Conservation (phyloP, 1,140 invertebrate genomes). For the Plodia interpunctella region DNA sequence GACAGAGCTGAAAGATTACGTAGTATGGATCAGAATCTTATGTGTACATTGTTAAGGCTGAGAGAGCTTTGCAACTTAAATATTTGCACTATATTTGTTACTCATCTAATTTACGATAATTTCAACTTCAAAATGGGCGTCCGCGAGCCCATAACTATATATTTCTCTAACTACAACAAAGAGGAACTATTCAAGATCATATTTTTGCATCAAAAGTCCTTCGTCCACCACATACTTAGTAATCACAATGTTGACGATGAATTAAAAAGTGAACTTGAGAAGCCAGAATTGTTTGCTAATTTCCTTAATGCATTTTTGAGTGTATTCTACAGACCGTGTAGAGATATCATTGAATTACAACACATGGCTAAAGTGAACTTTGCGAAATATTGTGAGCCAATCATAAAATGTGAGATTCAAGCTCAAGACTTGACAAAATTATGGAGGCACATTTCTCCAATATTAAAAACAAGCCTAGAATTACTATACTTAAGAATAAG, state of each 20-base stretch:
- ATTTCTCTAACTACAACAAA: constrained; percentile 90
- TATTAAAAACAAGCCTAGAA: constrained; percentile 85
- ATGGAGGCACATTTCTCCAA: constrained; percentile 87
- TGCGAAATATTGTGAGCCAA: constrained; percentile 85
- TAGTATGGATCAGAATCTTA: constrained; percentile 83
- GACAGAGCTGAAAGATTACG: constrained; percentile 89
- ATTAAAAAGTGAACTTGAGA: constrained; percentile 54
- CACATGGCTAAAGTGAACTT: constrained; percentile 85
- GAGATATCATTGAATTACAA: constrained; percentile 88
- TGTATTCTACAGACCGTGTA: constrained; percentile 87
- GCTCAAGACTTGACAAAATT: constrained; percentile 82
- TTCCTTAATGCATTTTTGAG: constrained; percentile 89
- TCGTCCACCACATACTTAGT: constrained; percentile 44
- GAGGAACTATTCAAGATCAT: constrained; percentile 88
- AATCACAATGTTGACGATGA: constrained; percentile 37
- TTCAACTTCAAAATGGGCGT: constrained; percentile 83
- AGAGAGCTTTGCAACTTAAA: constrained; percentile 85
- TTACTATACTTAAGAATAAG: constrained; percentile 86
- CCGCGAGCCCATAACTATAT: constrained; percentile 84
- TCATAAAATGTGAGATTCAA: constrained; percentile 75
- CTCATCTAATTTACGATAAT: constrained; percentile 88
- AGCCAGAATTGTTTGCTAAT: constrained; percentile 83
- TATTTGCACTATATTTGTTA: constrained; percentile 86
- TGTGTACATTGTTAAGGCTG: constrained; percentile 81
- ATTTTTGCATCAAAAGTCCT: constrained; percentile 56